Evolutionary conservation across 2,888 invertebrate species (phyloP).

Genomic region (Uloborus plumipes): DNA sequence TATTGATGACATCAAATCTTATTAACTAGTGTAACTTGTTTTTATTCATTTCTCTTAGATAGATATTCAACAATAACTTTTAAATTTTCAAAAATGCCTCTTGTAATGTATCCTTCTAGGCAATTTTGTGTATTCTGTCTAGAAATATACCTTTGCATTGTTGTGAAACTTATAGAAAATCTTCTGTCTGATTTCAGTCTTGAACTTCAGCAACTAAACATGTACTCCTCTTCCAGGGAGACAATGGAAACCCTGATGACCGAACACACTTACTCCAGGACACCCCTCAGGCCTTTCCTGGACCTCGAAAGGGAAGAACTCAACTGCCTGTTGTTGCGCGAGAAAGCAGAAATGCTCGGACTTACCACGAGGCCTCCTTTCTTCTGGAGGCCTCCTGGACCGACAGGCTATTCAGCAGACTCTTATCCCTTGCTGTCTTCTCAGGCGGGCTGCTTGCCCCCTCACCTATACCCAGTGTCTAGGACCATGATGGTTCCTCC

Average conservation of each 20-base stretch:
- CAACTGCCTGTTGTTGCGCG: conserved; percentile 43
- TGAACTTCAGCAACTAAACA: conserved; percentile 42
- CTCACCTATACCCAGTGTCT: conserved; percentile 17
- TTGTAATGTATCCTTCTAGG: too few species aligned
- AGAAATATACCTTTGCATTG: neutral
- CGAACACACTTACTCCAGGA: conserved; percentile 61
- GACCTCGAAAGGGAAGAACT: conserved; percentile 60
- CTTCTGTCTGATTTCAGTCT: conserved; percentile 34
- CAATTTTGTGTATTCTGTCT: too few species aligned
- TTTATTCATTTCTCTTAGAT: too few species aligned
- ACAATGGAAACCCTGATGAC: conserved; percentile 78
- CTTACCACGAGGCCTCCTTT: conserved; percentile 17
- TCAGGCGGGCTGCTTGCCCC: conserved; percentile 17
- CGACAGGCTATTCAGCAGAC: conserved; percentile 21
- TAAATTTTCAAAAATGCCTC: too few species aligned
- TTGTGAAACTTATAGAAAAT: neutral
- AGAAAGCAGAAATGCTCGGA: conserved; percentile 36
- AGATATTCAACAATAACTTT: too few species aligned
- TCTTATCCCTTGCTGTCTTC: conserved; percentile 34
- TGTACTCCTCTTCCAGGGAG: conserved; percentile 76
- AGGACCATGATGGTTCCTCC: conserved; percentile 44
- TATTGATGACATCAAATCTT: too few species aligned
- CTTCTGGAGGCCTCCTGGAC: conserved; percentile 37
- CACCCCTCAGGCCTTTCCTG: conserved; percentile 52
- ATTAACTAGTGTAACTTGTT: too few species aligned